Evolutionary conservation across 2,888 invertebrate species (phyloP).

Genomic region (Escarpia spicata): DNA sequence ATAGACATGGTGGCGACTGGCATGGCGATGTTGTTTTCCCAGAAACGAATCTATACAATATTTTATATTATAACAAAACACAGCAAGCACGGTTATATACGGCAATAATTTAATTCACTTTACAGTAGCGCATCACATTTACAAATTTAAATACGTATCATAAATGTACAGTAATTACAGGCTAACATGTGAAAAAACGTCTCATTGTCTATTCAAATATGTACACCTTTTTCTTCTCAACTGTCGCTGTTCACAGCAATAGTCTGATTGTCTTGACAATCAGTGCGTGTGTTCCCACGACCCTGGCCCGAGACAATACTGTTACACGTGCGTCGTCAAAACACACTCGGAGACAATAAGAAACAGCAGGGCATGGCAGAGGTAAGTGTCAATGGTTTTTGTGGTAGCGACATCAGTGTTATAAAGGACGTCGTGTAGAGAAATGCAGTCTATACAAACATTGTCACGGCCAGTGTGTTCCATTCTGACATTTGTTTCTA

Average conservation of each 20-base stretch:
- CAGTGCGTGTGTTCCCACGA: constrained; percentile 1
- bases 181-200: background rate
- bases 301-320: background rate
- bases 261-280: background rate
- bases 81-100: background rate
- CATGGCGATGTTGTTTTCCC: background rate
- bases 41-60: background rate
- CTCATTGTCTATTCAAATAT: constrained; percentile 7
- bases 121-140: constrained; percentile 11
- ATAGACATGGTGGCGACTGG: background rate
- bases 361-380: background rate
- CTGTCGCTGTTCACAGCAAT: background rate
- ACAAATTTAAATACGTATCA: constrained; percentile 11
- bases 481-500: background rate
- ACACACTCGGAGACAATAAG: background rate
- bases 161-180: constrained; percentile 16
- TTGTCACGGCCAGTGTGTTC: background rate
- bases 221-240: background rate
- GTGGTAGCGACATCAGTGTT: background rate
- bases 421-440: background rate
- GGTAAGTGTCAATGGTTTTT: background rate
- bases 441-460: background rate
- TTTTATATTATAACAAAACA: background rate
- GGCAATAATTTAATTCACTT: constrained; percentile 13
- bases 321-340: background rate